Base-by-base conservation (phyloP, 2,888 invertebrate genomes). In the Mythimna pallens region DNA sequence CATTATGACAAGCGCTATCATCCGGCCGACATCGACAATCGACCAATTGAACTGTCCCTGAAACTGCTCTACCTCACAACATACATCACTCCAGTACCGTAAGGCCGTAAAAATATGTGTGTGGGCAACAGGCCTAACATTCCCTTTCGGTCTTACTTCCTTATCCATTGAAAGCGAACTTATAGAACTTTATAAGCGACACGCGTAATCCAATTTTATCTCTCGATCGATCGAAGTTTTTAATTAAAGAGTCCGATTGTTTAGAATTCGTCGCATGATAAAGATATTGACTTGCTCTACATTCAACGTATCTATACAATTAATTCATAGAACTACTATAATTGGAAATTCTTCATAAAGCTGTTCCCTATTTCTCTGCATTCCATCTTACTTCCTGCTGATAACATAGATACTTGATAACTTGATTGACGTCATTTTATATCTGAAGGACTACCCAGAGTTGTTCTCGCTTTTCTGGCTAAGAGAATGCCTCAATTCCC, bases 1-100 rank as follows among this genome's bases (percentile, higher is more conserved):
- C 78, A 84, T 88, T 88, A 83, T 77, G 77, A 52, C 84, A 88
- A 90, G 84, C 86, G 83, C 72, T 84, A 74, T 82, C 88, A 86
- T 91, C 90, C 91, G 89, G 90, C 80, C 80, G 66, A 81, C 82
- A 82, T 84, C 73, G 77, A 74, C 77, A 73, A 76, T 68, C 63
- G 81, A 86, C 83, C 87, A 87, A 88, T 89, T 89, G 85, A 80
- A 74, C 74, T 67, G 77, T 78, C 75, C 80, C 63, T 76, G 75
- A 76, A 78, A 63, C 74, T 73, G 64, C 58, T 63, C 34, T 70
- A 66, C 40, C 12, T 66, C 62, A 77, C 65, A 57, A 40, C 58
- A 47, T 52, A 61, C 25, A 54, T 40, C 47, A 65, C 40, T n/a
- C 5, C 17, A 7, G n/a, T 47, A 47, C 47, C 47, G 6, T 17